Evolutionary conservation across 2,888 invertebrate species (phyloP).

Genomic region (Mimachlamys varia): DNA sequence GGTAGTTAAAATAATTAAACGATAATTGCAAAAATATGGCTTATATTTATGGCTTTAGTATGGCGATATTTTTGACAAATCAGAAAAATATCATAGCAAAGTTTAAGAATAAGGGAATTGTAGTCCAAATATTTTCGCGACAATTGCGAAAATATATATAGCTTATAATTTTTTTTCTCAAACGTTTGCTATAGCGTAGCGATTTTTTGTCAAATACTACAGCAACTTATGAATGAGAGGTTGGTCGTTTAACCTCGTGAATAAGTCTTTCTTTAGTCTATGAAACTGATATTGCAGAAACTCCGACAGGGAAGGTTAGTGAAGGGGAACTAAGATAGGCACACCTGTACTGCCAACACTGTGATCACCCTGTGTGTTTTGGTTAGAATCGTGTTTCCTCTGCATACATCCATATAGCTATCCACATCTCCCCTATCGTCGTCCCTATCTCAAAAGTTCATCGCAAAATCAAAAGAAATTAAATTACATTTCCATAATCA

Average conservation of each 20-base stretch:
- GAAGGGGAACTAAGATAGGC: neutral
- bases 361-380: constrained; percentile 19
- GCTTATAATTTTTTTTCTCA: too few relatives aligned
- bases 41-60: too few relatives aligned
- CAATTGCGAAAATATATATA: too few relatives aligned
- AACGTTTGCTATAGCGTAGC: neutral
- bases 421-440: constrained; percentile 10
- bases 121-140: neutral
- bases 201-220: neutral
- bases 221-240: neutral
- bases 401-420: neutral
- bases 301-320: neutral
- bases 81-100: too few relatives aligned
- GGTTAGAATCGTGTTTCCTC: neutral
- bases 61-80: too few relatives aligned
- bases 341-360: neutral
- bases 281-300: neutral
- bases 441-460: neutral
- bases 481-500: constrained; percentile 34
- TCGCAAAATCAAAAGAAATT: constrained; percentile 31
- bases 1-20: too few relatives aligned
- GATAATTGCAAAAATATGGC: too few relatives aligned
- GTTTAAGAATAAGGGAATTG: neutral
- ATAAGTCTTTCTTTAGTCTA: neutral
- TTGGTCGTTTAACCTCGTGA: neutral